Evolutionary conservation across 2,113 vertebrate species (phyloP).

Genomic region (Perognathus longimembris): DNA sequence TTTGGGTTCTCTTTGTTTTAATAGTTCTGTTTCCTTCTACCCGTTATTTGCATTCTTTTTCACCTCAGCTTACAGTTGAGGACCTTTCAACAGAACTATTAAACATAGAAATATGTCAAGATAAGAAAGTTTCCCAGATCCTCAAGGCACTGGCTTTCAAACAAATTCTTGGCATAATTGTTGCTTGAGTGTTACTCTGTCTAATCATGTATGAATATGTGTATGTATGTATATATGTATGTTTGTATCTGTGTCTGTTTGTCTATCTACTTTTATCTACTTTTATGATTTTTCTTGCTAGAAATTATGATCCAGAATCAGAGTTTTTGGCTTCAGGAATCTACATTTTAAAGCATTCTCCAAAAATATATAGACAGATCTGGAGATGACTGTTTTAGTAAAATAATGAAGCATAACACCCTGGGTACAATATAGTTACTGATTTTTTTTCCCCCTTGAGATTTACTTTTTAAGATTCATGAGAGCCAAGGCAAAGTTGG

Average conservation of each 20-base stretch:
- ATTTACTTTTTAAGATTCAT: not conserved
- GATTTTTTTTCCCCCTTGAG: conserved; percentile 49
- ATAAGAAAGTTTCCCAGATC: not conserved
- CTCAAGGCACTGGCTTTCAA: not conserved
- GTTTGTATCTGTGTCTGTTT: not conserved
- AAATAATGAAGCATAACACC: not conserved
- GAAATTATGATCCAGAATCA: conserved; percentile 22
- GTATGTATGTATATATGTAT: not conserved
- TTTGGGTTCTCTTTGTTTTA: not conserved
- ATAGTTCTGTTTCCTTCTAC: not conserved
- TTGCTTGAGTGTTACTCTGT: conserved; percentile 10
- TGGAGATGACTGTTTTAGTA: not conserved
- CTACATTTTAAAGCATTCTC: conserved; percentile 28
- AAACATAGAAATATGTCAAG: conserved; percentile 19
- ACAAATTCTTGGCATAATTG: not conserved
- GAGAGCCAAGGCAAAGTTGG: not conserved
- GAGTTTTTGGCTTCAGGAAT: not conserved
- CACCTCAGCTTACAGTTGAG: conserved; percentile 7
- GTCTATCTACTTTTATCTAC: not conserved
- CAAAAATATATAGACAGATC: not conserved
- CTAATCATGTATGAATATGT: not conserved
- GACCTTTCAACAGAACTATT: conserved; percentile 8
- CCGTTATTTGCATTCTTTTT: conserved; percentile 2
- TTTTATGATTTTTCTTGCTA: not conserved
- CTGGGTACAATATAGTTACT: not conserved